phyloP scores from a whole-genome alignment of 30 jellyfish, hydroid and myxozoan genomes.

The Mastigias papua region DNA sequence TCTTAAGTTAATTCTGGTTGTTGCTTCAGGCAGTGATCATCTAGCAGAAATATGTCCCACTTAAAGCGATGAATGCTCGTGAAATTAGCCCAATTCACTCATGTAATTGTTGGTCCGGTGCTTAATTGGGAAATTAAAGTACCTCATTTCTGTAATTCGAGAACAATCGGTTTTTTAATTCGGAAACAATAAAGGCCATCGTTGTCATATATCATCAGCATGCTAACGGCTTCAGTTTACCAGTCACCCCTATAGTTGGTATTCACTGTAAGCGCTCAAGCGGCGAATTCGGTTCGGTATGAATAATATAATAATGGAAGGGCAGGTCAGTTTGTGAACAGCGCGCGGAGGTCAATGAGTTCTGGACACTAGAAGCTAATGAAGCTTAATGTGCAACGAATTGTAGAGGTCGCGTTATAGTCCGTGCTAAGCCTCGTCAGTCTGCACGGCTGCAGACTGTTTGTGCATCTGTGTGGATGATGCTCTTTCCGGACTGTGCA shows the following conservation, averaged over 20 bases:
- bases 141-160: conserved; percentile 11
- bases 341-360: conserved; percentile 57
- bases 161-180: conserved; percentile 28
- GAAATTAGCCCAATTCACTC: background rate
- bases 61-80: background rate
- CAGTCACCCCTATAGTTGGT: conserved; percentile 33
- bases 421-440: background rate
- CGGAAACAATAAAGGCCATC: conserved; percentile 44
- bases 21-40: background rate
- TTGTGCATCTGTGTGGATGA: background rate
- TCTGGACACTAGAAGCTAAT: conserved; percentile 49
- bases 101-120: background rate
- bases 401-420: conserved; percentile 43
- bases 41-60: background rate
- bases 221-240: conserved; percentile 32
- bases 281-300: conserved; percentile 47
- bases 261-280: conserved; percentile 59
- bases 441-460: conserved; percentile 18
- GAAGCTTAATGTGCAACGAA: conserved; percentile 18
- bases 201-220: conserved; percentile 72
- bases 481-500: conserved; percentile 54
- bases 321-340: conserved; percentile 41
- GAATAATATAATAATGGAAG: conserved; percentile 2
- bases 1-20: background rate
- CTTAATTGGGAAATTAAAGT: background rate